Percentiles rank a stretch among this genome's conserved stretches.
Evolutionary conservation across 2,113 vertebrate genomes (phyloP).

Genomic region (Ibidorhyncha struthersii): DNA sequence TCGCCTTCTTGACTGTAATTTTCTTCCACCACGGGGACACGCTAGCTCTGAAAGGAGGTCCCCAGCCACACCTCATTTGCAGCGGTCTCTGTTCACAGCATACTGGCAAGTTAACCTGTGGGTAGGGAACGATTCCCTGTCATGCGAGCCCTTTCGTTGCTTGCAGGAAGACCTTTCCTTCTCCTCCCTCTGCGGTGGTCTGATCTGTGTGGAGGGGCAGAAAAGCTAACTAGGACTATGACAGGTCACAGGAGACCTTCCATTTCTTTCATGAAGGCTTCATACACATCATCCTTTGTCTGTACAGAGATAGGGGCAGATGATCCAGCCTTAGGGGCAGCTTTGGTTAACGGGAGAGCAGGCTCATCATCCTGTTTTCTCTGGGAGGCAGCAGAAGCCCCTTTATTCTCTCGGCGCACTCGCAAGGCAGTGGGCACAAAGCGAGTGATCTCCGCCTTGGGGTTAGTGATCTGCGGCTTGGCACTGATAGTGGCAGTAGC

Average conservation of each 20-base stretch:
- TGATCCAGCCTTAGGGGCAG: constrained; percentile 75
- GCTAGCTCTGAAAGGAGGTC: not conserved
- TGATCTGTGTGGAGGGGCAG: not conserved
- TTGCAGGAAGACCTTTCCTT: constrained; percentile 2
- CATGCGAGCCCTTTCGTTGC: not conserved
- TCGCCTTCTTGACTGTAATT: not conserved
- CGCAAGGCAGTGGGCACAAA: constrained; percentile 95
- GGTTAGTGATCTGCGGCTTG: constrained; percentile 98
- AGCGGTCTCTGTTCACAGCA: not conserved
- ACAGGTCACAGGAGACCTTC: constrained; percentile 88
- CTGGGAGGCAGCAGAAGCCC: constrained; percentile 73
- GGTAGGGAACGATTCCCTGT: constrained; percentile 15
- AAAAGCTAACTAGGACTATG: not conserved
- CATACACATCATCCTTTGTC: constrained; percentile 98
- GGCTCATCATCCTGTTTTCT: constrained; percentile 77
- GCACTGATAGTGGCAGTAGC: constrained; percentile 94
- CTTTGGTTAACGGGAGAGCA: constrained; percentile 76
- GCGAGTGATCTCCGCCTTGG: constrained; percentile 94
- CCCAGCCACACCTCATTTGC: not conserved
- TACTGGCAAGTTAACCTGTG: constrained; percentile 9
- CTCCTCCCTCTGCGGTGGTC: not conserved
- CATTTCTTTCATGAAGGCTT: constrained; percentile 99
- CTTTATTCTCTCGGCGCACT: constrained; percentile 89
- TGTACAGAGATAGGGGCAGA: constrained; percentile 84
- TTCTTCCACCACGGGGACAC: not conserved